phyloP scores from a whole-genome alignment of 2,113 vertebrate species.

The Vulpes lagopus region DNA sequence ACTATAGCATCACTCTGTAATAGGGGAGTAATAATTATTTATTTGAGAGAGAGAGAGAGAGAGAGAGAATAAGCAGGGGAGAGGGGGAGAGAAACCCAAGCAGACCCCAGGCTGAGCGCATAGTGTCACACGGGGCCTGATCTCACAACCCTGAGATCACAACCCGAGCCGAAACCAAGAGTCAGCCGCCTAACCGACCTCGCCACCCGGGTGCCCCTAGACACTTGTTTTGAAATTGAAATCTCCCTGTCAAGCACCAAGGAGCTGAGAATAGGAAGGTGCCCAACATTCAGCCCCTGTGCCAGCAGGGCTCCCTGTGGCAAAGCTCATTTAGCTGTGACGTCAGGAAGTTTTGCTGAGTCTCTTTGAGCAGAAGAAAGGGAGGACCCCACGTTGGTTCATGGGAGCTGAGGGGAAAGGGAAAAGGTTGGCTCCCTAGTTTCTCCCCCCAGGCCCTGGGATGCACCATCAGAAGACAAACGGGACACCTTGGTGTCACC shows the following conservation, averaged over 20 bases:
- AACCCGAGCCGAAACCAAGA: not conserved
- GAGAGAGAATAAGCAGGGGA: not conserved
- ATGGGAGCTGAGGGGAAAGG: not conserved
- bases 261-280: no score
- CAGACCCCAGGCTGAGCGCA: not conserved
- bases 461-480: accelerated
- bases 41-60: not conserved
- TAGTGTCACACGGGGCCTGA: not conserved
- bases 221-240: not conserved
- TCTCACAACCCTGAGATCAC: not conserved
- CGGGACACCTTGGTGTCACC: not conserved
- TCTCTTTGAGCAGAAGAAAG: not conserved
- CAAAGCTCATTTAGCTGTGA: not conserved
- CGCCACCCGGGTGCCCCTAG: not conserved
- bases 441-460: not conserved
- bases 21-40: not conserved
- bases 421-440: not conserved
- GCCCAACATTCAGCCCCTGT: not conserved
- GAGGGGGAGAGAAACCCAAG: not conserved
- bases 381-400: not conserved
- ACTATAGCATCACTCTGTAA: accelerated
- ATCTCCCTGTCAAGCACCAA: not conserved
- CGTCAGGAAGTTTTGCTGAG: not conserved
- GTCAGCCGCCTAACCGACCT: not conserved
- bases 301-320: not conserved